phyloP scores from a whole-genome alignment of 2,797 vertebrate genomes.

The Gallinago solitaria region DNA sequence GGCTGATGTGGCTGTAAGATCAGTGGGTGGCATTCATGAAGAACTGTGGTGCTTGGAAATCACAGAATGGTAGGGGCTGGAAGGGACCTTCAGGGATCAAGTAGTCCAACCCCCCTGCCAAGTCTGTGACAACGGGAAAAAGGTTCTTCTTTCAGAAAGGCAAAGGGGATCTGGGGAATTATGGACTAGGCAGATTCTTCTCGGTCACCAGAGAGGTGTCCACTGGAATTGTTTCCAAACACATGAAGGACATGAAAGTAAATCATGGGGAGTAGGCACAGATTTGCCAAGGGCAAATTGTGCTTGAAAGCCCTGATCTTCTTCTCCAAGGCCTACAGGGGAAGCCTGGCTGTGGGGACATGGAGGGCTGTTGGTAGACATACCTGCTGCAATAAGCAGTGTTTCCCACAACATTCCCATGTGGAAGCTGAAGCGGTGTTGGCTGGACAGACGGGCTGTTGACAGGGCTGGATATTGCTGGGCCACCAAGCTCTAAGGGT shows the following conservation, averaged over 20 bases:
- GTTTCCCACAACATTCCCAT: neutral
- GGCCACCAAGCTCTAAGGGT: neutral
- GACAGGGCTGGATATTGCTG: neutral
- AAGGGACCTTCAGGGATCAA: too few species aligned
- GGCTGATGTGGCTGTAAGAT: neutral
- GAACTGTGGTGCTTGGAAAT: neutral
- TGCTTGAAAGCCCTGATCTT: neutral
- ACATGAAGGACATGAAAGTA: fast-evolving
- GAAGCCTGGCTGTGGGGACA: neutral
- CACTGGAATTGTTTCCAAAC: neutral
- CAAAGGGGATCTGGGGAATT: neutral
- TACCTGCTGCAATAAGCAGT: neutral
- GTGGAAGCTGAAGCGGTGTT: neutral
- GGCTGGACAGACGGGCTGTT: neutral
- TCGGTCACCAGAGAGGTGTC: neutral
- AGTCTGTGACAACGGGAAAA: neutral
- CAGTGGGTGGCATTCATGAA: fast-evolving
- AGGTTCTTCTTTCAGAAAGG: neutral
- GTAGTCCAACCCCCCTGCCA: too few species aligned
- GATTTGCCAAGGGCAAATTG: neutral
- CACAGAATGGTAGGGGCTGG: too few species aligned
- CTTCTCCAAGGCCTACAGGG: neutral
- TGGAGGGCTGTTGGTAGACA: fast-evolving
- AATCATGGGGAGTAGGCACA: fast-evolving
- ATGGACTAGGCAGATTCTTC: neutral